Base-by-base conservation (phyloP, 2,888 invertebrate species). In the Apotomis turbidana region DNA sequence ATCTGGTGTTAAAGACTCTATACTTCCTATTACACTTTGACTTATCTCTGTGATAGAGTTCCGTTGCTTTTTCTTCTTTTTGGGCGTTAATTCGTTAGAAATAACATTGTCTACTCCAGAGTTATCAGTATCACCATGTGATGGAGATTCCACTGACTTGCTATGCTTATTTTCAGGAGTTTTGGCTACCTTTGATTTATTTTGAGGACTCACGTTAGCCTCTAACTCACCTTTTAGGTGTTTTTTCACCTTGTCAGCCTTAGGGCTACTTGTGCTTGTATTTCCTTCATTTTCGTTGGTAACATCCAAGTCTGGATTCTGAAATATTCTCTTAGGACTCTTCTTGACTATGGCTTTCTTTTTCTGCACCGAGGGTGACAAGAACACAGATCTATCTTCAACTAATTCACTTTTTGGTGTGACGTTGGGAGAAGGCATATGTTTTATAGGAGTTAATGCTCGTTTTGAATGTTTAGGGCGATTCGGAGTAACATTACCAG, bases 401-500 rank as follows among this genome's bases (percentile, higher is more conserved):
- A 90, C 85, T 57, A 86, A 78, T 78, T 91, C 89, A 79, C 93
- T 91, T 79, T 91, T 93, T 0, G 93, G 93, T 44, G 93, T 93
- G 52, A 93, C 91, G 75, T 91, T 90, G 0, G 92, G 90, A 0
- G 93, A 93, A 8, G 83, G 82, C 74, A 88, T 90, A 66, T 91
- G 91, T 87, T 93, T 93, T 51, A 85, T 89, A 0, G 93, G 93
- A 61, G 93, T 93, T 72, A 90, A 70, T 0, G 93, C 91, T 77
- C 85, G 87, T 76, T 87, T 87, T 1, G 85, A 66, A 9, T 93
- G 82, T 82, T 90, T 94, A 0, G 93, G 92, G 38, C 95, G 90
- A 76, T 93, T 94, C 6, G 94, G 93, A 2, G 94, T 94, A 52
- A 93, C 93, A 74, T 93, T 91, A 61, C 95, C 95, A 15, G 94